A percentile compares a stretch with the other conserved stretches of the same genome.
Conservation (phyloP, 2,888 invertebrate species). For the Keiferia lycopersicella region DNA sequence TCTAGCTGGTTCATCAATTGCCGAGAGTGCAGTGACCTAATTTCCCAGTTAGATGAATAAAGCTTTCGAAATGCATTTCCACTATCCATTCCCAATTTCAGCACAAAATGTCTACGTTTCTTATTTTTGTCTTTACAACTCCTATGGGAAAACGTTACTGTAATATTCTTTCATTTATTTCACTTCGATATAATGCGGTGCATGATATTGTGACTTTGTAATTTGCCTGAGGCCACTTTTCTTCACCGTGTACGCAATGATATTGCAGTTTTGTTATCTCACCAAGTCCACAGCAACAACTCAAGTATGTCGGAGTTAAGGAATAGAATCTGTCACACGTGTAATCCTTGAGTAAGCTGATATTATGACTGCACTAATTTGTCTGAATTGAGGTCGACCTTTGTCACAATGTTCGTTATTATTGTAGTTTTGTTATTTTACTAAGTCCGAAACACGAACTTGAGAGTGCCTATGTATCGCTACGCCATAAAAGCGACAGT, state of each 20-base stretch:
- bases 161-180: no score
- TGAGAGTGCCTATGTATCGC: constrained; percentile 91
- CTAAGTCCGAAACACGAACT: constrained; percentile 97
- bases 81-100: constrained; percentile 6
- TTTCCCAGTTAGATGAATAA: not conserved
- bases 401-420: not conserved
- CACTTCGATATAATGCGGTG: no score
- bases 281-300: no score
- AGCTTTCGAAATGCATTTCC: constrained; percentile 15
- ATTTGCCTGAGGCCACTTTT: no score
- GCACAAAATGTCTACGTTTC: not conserved
- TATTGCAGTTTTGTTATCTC: no score
- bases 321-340: no score
- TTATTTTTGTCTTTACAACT: not conserved
- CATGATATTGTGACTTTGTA: no score
- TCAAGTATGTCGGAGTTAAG: no score
- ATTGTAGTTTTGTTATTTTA: constrained; percentile 47
- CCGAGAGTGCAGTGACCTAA: constrained; percentile 4
- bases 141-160: not conserved
- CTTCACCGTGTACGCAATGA: no score
- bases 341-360: no score
- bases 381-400: no score
- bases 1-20: constrained; percentile 9
- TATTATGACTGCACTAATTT: no score
- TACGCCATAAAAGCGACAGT: constrained; percentile 94